Conservation (phyloP, 1,140 invertebrate species). For the Andrena cerasifolii region DNA sequence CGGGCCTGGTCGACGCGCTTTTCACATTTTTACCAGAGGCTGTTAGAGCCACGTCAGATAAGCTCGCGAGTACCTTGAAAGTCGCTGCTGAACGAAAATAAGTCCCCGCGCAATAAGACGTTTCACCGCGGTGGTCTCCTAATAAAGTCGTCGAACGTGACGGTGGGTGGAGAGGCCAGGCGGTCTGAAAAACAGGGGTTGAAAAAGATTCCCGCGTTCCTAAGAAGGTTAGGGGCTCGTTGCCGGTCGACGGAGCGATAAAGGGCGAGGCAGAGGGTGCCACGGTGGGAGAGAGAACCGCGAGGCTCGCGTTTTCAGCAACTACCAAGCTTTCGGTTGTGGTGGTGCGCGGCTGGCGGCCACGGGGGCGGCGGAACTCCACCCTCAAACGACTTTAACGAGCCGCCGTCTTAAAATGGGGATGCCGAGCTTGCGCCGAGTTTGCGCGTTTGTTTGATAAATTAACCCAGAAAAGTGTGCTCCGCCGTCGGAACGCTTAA, state of each 20-base stretch:
- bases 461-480: constrained; percentile 74
- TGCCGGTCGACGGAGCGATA: constrained; percentile 28
- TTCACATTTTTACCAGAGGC: neutral
- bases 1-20: too few species aligned
- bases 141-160: constrained; percentile 77
- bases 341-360: constrained; percentile 13
- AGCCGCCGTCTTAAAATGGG: constrained; percentile 73
- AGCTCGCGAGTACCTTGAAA: neutral
- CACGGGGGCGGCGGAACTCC: constrained; percentile 56
- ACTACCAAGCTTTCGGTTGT: constrained; percentile 16
- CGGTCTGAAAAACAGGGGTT: constrained; percentile 73
- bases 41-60: neutral
- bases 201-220: constrained; percentile 74
- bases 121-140: constrained; percentile 77
- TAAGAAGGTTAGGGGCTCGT: constrained; percentile 66
- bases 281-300: constrained; percentile 1
- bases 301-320: constrained; percentile 54
- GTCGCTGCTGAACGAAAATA: constrained; percentile 1
- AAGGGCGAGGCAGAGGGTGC: constrained; percentile 14
- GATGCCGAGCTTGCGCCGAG: constrained; percentile 64
- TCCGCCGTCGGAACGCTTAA: constrained; percentile 58
- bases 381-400: constrained; percentile 75
- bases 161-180: constrained; percentile 53
- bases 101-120: constrained; percentile 74
- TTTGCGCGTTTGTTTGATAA: constrained; percentile 75